phyloP scores from a whole-genome alignment of 2,797 vertebrate genomes.

The Artibeus jamaicensis region DNA sequence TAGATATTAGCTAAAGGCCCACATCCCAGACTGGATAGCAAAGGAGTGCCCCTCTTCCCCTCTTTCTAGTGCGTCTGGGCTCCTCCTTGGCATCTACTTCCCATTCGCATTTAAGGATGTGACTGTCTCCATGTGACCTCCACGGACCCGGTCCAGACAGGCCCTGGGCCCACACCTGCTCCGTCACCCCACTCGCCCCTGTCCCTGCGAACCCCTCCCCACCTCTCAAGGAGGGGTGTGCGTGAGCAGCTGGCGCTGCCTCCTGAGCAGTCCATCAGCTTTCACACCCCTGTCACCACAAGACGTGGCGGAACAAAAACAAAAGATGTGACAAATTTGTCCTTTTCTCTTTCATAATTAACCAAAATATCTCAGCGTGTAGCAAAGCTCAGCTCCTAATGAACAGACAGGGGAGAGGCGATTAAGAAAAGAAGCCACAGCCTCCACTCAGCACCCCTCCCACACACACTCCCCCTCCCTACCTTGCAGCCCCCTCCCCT shows the following conservation, averaged over 20 bases:
- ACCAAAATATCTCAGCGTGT: constrained; percentile 85
- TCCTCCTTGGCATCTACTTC: too few species aligned
- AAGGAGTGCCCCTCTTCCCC: fast-evolving
- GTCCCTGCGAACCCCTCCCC: background rate
- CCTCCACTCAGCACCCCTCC: constrained; percentile 59
- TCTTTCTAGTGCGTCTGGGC: fast-evolving
- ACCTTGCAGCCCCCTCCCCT: background rate
- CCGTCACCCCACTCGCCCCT: fast-evolving
- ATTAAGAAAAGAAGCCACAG: constrained; percentile 77
- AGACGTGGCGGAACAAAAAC: constrained; percentile 82
- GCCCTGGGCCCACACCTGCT: background rate
- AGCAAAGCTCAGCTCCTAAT: constrained; percentile 85
- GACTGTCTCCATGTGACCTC: background rate
- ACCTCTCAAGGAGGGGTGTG: background rate
- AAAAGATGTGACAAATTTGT: constrained; percentile 88
- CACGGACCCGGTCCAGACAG: background rate
- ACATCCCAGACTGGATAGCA: fast-evolving
- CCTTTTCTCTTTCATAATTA: constrained; percentile 87
- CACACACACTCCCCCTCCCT: constrained; percentile 60
- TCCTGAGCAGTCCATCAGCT: constrained; percentile 79
- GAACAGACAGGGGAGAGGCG: constrained; percentile 83
- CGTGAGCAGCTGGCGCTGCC: constrained; percentile 76
- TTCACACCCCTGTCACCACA: constrained; percentile 73
- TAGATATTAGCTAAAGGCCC: background rate
- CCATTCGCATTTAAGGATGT: background rate